Base-by-base conservation (phyloP, 2,113 vertebrate genomes). In the Myrmophylax atrothorax region DNA sequence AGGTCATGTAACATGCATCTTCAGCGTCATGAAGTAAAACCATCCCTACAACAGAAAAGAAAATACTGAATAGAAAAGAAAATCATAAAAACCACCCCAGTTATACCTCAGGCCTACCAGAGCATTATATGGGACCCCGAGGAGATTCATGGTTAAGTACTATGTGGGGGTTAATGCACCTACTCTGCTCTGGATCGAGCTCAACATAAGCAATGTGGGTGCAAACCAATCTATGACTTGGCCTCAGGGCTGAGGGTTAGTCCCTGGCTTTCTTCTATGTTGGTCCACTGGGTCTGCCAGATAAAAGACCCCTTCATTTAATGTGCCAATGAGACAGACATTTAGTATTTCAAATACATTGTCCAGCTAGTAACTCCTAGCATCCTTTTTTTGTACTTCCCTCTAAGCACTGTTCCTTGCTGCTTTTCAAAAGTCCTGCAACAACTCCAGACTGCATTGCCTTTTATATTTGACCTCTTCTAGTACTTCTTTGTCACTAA, bases 391-490 rank as follows among this genome's bases (percentile, higher is more conserved):
- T 53, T 1, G 0, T 86, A 74, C 55, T 81, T 73, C 28, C n/a
- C 5, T 3, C 55, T 46, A 83, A 90, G 46, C 1, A 0, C 15
- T 62, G 60, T 5, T 89, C 74, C 49, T 91, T 44, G 31, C 62
- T 70, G 56, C 46, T 83, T 87, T 62, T 74, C 47, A 31, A 47
- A 44, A 89, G 66, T 55, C 63, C 38, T 1, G 2, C n/a, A 74
- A 85, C 55, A 58, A 58, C 50, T 74, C 67, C 4, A 4, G 38
- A 66, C 63, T 68, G 56, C 50, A 75, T 55, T 7, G 1, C 26
- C 52, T 94, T 81, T 93, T 52, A 74, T 93, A 90, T 74, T 60
- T 96, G 93, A 93, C 64, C 73, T 84, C 60, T 88, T 82, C 60
- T 56, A 80, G 56, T 60, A 75, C 47, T 89, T 47, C 64, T 90